Evolutionary conservation across 2,113 vertebrate genomes (phyloP).

Genomic region (Thymallus thymallus): DNA sequence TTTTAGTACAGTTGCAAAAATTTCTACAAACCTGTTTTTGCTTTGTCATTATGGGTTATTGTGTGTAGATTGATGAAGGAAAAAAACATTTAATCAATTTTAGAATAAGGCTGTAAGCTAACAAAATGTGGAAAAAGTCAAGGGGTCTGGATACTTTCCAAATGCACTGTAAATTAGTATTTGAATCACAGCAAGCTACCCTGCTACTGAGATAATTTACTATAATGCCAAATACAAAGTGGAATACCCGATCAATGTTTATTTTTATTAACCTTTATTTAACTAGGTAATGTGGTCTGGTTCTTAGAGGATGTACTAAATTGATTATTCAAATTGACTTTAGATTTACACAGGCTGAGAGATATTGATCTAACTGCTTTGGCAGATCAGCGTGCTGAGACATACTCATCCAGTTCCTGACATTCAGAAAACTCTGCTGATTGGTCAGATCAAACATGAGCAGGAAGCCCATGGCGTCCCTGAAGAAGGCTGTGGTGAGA

Average conservation of each 20-base stretch:
- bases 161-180: background rate
- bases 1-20: too few species aligned
- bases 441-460: slow-evolving; percentile 95
- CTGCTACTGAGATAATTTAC: background rate
- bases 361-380: background rate
- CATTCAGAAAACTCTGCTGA: slow-evolving; percentile 93
- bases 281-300: too few species aligned
- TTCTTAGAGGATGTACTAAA: background rate
- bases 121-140: too few species aligned
- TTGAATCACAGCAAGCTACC: background rate
- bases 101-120: too few species aligned
- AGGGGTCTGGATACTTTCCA: too few species aligned
- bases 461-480: slow-evolving; percentile 95
- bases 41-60: too few species aligned
- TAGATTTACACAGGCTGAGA: too few species aligned
- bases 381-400: slow-evolving; percentile 39
- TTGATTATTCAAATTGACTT: background rate
- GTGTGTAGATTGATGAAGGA: too few species aligned
- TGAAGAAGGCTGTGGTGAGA: slow-evolving; percentile 93
- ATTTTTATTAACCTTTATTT: too few species aligned
- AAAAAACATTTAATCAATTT: too few species aligned
- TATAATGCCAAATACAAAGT: background rate
- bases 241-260: background rate
- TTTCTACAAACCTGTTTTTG: too few species aligned
- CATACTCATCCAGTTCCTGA: slow-evolving; percentile 98